Percentiles rank a stretch among this genome's conserved stretches.
These are phyloP conservation scores for Troides aeacus DNA, from an alignment of 2,888 invertebrate genomes.

Conservation along the genomic window DNA sequence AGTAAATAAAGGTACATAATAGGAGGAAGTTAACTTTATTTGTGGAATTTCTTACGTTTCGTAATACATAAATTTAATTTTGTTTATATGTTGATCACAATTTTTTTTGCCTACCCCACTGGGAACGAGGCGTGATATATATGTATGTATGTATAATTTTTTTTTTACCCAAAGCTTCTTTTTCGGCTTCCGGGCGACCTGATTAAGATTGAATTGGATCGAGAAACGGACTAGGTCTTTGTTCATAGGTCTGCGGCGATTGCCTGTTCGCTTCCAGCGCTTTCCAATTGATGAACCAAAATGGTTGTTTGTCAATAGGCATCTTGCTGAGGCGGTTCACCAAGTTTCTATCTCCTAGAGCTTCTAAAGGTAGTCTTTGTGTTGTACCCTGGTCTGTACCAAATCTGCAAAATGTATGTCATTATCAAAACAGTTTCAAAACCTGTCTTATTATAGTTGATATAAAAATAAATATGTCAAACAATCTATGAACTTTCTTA, in stretches of 20 bases:
- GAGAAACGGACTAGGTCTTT: conserved; percentile 43
- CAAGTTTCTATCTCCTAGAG: conserved; percentile 73
- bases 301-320: conserved; percentile 82
- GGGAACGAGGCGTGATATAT: too few species aligned
- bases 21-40: too few species aligned
- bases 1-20: too few species aligned
- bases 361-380: conserved; percentile 15
- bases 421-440: background rate
- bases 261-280: conserved; percentile 78
- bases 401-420: conserved; percentile 12
- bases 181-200: too few species aligned
- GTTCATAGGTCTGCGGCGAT: conserved; percentile 49
- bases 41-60: too few species aligned
- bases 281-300: conserved; percentile 83
- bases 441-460: background rate
- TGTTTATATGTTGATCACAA: too few species aligned
- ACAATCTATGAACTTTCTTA: too few species aligned
- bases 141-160: too few species aligned
- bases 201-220: conserved; percentile 1
- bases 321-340: conserved; percentile 78
- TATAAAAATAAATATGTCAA: background rate
- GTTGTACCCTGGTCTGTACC: conserved; percentile 11
- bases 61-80: too few species aligned
- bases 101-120: too few species aligned
- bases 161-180: too few species aligned